Conservation (phyloP, 2,797 vertebrate genomes). For the Spinus olivaceus region DNA sequence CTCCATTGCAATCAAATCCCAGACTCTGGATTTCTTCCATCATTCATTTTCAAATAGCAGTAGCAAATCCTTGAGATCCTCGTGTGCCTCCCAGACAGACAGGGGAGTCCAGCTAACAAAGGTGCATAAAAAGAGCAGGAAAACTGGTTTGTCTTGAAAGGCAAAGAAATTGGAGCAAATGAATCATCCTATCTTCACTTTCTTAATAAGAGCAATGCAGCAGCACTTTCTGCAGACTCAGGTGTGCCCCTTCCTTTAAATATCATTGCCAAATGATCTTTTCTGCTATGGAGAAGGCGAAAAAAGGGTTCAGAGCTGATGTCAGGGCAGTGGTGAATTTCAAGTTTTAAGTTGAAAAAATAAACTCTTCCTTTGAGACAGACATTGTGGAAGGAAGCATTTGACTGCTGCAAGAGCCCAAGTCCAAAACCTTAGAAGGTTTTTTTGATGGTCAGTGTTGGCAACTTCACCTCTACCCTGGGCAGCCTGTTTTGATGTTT, state of each 20-base stretch:
- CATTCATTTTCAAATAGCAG: not conserved
- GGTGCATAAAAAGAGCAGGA: not conserved
- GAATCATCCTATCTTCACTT: not conserved
- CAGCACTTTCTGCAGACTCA: not conserved
- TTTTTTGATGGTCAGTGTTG: not conserved
- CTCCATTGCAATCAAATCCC: not conserved
- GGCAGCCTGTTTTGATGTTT: not conserved
- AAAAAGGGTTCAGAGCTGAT: not conserved
- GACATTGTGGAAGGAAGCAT: not conserved
- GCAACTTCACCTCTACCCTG: too few relatives aligned
- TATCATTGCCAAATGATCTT: not conserved
- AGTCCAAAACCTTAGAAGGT: accelerated
- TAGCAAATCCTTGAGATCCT: not conserved
- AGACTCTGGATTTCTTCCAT: not conserved
- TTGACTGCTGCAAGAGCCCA: not conserved
- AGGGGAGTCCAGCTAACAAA: not conserved
- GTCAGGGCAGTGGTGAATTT: not conserved
- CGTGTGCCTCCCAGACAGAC: not conserved
- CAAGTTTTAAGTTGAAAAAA: not conserved
- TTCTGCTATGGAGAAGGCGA: not conserved
- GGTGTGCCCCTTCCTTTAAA: not conserved
- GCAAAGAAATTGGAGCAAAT: not conserved
- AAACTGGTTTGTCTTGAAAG: not conserved
- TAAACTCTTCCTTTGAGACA: not conserved
- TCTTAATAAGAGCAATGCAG: accelerated